Base-by-base conservation (phyloP, 2,888 invertebrate species). In the Melanargia galathea region DNA sequence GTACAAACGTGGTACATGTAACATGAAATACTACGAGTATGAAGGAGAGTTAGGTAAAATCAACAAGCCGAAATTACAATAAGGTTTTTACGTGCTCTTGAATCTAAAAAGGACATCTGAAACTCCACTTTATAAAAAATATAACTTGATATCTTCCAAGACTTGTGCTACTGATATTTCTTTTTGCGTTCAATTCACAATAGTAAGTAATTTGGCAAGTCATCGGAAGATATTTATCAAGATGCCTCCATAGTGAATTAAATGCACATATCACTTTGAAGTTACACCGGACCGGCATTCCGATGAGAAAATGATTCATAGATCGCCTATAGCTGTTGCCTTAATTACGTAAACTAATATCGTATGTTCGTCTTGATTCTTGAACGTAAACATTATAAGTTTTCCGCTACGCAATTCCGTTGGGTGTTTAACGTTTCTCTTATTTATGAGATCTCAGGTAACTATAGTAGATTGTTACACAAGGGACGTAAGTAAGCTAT, bases 361-460 rank as follows among this genome's bases (percentile, higher is more conserved):
- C 70, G 68, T 65, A 69, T 57, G 69, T 64, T 68, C 65, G 62
- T 61, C 30, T 66, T 64, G 61, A 69, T 60, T 61, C 30, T 66
- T 64, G 61, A 69, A 65, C 62, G 57, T 70, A 69, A 71, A 69
- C 67, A 69, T 62, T 49, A 59, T 59, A 67, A 68, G 65, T 69
- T 70, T 69, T 69, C 70, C 70, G 68, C 65, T 67, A 67, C 67
- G 63, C 67, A 65, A 65, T 69, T 67, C 70, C 69, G 68, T 64
- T 68, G 49, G 13, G 38, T 18, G 46, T 48, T 48, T 58, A 58
- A 46, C 20, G 57, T 46, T 33, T 57, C 40, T 43, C 38, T 55
- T 55, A 56, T 56, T 56, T 48, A 52, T 40, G 18, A 49, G 24
- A 16, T 38, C 59, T 60, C 20, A 22, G 16, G 40, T 40, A 20